phyloP scores from a whole-genome alignment of 2,888 invertebrate species.

The Sinhomidia bicolor region DNA sequence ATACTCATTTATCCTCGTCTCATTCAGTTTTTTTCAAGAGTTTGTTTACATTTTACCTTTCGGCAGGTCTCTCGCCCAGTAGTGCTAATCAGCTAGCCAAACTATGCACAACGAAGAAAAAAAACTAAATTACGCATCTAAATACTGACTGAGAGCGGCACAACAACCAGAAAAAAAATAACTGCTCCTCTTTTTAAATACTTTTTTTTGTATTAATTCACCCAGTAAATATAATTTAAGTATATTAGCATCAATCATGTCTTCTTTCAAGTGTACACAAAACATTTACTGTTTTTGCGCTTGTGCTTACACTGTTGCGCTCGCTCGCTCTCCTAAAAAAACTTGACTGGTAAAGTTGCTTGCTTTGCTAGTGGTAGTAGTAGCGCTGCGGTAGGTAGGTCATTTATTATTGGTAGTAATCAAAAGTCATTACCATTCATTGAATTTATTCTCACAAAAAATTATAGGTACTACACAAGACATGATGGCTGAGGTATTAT shows the following conservation, averaged over 20 bases:
- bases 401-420: slow-evolving; percentile 65
- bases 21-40: slow-evolving; percentile 4
- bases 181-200: slow-evolving; percentile 44
- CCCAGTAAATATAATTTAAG: slow-evolving; percentile 44
- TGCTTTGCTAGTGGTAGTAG: no score
- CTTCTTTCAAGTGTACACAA: slow-evolving; percentile 5
- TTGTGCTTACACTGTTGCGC: not conserved
- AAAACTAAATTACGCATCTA: not conserved
- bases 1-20: slow-evolving; percentile 32
- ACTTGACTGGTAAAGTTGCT: not conserved
- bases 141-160: not conserved
- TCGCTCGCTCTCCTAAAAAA: not conserved
- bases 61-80: slow-evolving; percentile 34
- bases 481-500: not conserved
- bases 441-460: slow-evolving; percentile 41
- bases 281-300: not conserved
- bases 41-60: slow-evolving; percentile 50
- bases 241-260: slow-evolving; percentile 36
- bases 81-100: slow-evolving; percentile 31
- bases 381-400: slow-evolving; percentile 63
- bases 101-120: slow-evolving; percentile 1
- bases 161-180: not conserved
- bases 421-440: slow-evolving; percentile 57
- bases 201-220: slow-evolving; percentile 45
- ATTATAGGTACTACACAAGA: not conserved